Evolutionary conservation across 2,888 invertebrate species (phyloP), one percentile per base, ranked within the genome.

Genomic region (Nemoura dubitans): DNA sequence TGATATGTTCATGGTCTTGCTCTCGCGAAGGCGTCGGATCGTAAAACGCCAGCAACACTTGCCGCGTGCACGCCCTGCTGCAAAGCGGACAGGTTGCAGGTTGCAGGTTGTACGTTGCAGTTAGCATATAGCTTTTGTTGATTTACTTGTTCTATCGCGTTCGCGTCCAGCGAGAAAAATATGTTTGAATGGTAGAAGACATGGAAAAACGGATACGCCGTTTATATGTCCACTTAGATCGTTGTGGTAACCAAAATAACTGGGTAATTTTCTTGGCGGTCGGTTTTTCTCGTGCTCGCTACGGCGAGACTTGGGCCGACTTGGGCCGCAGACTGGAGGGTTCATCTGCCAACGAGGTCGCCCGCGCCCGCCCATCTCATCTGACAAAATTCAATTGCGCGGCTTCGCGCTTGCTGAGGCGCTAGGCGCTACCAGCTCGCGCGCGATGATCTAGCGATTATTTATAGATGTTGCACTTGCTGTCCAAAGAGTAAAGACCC

Each of bases 391-490:
- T 59, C 16, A 59, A 59, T 59, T 59, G 59, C 59, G 21, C 2
- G 14, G 10, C 10, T 36, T 10, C 3, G 36, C 10, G 36, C 36
- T 36, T 36, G 36, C 10, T 36, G n/a, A n/a, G n/a, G n/a, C n/a
- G n/a, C n/a, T 10, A 36, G 10, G 36, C 10, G 3, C 36, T 59
- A 10, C 6, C 10, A 7, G 14, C 6, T 1, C 59, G 59, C 59
- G 21, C 10, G 59, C 14, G 14, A 21, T 59, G n/a, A 81, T 81
- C 81, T 7, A 29, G 10, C 81, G 29, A 29, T n/a, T 81, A 81
- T 81, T 81, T 29, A 81, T 30, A 81, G 81, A 21, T 29, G 81
- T 29, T 81, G 14, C 81, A 81, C 28, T 81, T 81, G 81, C 81
- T 29, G 21, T 21, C 16, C 21, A 59, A 59, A 59, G 59, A 16